Evolutionary conservation across 2,888 invertebrate species (phyloP).

Genomic region (Drosophila phalerata): DNA sequence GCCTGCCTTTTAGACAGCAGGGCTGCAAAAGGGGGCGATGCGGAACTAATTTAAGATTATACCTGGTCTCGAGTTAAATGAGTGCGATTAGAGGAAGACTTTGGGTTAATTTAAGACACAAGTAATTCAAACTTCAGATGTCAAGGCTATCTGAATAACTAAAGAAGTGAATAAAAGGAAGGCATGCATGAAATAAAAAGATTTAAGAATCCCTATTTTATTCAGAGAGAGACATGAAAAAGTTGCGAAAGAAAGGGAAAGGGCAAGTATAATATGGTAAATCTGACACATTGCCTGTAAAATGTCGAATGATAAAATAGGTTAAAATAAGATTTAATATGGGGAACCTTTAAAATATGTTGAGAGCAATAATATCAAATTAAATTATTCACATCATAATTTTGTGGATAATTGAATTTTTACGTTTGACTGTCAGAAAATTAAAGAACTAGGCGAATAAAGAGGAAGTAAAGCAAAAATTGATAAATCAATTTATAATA

Average conservation of each 20-base stretch:
- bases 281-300: background rate
- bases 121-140: conserved; percentile 13
- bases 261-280: background rate
- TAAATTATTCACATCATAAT: too few relatives aligned
- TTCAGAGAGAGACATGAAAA: background rate
- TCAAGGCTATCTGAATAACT: conserved; percentile 8
- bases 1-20: background rate
- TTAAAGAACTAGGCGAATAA: too few relatives aligned
- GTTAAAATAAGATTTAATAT: background rate
- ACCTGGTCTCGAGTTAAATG: conserved; percentile 7
- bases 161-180: background rate
- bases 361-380: too few relatives aligned
- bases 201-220: too few relatives aligned
- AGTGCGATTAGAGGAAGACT: conserved; percentile 19
- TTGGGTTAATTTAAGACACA: conserved; percentile 21
- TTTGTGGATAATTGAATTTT: too few relatives aligned
- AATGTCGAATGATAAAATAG: background rate
- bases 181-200: background rate
- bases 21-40: background rate
- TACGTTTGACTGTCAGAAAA: too few relatives aligned
- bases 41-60: conserved; percentile 20
- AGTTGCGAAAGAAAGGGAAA: too few relatives aligned
- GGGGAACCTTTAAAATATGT: too few relatives aligned
- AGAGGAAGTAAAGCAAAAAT: too few relatives aligned
- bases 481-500: too few relatives aligned